A percentile compares a stretch with the other conserved stretches of the same genome.
Evolutionary conservation across 2,113 vertebrate species (phyloP).

Genomic region (Callorhinus ursinus): DNA sequence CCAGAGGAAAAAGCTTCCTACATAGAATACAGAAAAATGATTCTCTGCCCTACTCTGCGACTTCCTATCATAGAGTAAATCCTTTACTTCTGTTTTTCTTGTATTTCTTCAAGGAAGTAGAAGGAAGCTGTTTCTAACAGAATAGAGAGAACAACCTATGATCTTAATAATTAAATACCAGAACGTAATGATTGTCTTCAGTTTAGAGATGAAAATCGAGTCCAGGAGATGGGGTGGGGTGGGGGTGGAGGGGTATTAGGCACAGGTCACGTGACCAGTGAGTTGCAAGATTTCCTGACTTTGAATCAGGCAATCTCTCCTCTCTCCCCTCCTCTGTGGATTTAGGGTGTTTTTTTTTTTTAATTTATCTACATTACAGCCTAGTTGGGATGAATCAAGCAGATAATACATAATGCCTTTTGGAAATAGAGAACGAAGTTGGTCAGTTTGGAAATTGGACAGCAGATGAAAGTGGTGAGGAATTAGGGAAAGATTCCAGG

Average conservation of each 20-base stretch:
- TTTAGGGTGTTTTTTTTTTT: neutral
- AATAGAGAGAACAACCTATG: neutral
- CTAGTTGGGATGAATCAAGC: conserved; percentile 12
- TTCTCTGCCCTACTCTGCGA: neutral
- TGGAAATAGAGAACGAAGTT: neutral
- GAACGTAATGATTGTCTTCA: neutral
- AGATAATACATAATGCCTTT: neutral
- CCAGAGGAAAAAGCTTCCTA: neutral
- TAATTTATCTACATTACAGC: neutral
- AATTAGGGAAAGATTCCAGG: neutral
- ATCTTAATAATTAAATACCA: conserved; percentile 48
- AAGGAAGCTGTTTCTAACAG: neutral
- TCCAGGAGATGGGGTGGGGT: neutral
- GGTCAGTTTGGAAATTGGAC: neutral
- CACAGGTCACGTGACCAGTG: neutral
- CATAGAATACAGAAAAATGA: neutral
- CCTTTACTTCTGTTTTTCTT: conserved; percentile 8
- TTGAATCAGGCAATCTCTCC: neutral
- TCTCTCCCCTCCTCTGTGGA: neutral
- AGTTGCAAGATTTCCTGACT: neutral
- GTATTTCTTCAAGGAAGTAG: conserved; percentile 15
- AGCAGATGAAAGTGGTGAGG: neutral
- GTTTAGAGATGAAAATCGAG: neutral
- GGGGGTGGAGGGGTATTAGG: neutral
- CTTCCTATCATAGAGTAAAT: neutral